Conservation (phyloP, 2,113 vertebrate species). For the Sorex araneus region DNA sequence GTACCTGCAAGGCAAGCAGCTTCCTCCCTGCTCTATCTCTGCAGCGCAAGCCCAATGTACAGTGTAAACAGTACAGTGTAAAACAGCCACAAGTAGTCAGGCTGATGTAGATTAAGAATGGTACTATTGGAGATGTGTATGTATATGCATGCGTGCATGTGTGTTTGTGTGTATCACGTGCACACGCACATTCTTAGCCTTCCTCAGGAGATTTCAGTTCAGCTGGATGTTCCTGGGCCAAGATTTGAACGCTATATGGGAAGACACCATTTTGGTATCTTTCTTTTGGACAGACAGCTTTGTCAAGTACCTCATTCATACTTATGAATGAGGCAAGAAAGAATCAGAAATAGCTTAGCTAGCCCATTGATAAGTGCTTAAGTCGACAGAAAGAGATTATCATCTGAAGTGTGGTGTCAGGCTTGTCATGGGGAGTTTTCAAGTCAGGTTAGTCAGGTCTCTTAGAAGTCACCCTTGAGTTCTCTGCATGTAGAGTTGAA, state of each 20-base stretch:
- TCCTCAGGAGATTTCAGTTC: background rate
- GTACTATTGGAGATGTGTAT: background rate
- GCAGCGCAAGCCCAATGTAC: background rate
- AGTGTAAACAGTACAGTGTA: background rate
- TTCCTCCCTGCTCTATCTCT: too few species aligned
- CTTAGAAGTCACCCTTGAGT: background rate
- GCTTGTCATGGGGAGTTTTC: background rate
- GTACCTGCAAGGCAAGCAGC: too few species aligned
- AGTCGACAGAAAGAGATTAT: background rate
- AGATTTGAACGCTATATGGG: background rate
- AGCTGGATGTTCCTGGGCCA: background rate
- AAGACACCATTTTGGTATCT: background rate
- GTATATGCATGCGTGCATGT: too few species aligned
- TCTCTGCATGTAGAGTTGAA: conserved; percentile 3
- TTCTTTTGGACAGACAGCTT: background rate
- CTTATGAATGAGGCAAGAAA: background rate
- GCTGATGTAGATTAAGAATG: background rate
- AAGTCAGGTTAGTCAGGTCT: background rate
- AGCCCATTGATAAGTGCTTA: background rate
- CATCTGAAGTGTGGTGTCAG: background rate
- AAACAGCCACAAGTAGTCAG: background rate
- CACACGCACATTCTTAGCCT: background rate
- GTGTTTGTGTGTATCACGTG: too few species aligned
- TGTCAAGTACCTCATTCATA: background rate
- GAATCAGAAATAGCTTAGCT: conserved; percentile 1